Evolutionary conservation across 2,888 invertebrate genomes (phyloP).

Genomic region (Theretra japonica): DNA sequence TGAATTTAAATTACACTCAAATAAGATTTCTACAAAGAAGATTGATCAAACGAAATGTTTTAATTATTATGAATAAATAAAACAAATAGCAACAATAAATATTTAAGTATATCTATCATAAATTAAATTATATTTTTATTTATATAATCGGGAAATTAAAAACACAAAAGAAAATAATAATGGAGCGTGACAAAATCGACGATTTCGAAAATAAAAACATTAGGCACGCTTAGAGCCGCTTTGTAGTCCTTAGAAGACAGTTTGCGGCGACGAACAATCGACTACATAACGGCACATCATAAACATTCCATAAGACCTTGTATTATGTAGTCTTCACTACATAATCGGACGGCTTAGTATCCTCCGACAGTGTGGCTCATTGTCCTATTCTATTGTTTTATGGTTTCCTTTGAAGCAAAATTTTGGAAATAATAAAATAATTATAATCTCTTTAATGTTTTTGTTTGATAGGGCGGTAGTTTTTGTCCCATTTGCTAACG

Average conservation of each 20-base stretch:
- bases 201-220: constrained; percentile 27
- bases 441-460: constrained; percentile 27
- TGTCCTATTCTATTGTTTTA: constrained; percentile 2
- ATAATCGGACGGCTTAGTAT: constrained; percentile 19
- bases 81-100: not conserved
- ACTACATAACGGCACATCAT: constrained; percentile 34
- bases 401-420: constrained; percentile 13
- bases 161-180: not conserved
- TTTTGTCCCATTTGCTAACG: not conserved
- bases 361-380: not conserved
- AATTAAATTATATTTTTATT: not conserved
- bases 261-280: constrained; percentile 27
- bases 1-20: no score
- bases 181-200: constrained; percentile 9
- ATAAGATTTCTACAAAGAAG: no score
- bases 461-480: constrained; percentile 1
- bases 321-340: constrained; percentile 1
- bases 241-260: constrained; percentile 26
- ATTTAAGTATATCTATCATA: not conserved
- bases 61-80: not conserved
- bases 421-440: constrained; percentile 20
- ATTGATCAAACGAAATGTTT: no score
- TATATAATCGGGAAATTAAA: not conserved
- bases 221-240: constrained; percentile 21
- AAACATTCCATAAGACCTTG: constrained; percentile 30